Conservation (phyloP, 2,888 invertebrate species). For the Ernsta delagoae region DNA sequence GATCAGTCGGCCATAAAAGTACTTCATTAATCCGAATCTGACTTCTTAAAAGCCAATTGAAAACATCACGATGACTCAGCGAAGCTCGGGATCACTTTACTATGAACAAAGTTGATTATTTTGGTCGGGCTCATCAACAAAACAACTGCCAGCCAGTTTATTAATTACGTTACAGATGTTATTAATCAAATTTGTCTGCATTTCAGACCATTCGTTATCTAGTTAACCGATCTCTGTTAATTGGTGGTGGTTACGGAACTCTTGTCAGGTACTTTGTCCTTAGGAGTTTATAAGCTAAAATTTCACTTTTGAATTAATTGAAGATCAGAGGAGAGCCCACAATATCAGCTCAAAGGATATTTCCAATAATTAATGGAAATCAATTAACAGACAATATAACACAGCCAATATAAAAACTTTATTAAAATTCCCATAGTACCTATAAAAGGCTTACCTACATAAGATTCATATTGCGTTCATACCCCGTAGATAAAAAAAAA, state of each 20-base stretch:
- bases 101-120: conserved; percentile 43
- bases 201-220: conserved; percentile 28
- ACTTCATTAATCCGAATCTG: conserved; percentile 44
- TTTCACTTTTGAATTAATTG: not conserved
- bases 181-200: conserved; percentile 56
- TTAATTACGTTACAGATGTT: conserved; percentile 48
- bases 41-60: conserved; percentile 36
- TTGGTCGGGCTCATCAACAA: conserved; percentile 44
- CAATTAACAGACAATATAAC: no score
- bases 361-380: no score
- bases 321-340: no score
- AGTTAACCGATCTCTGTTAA: conserved; percentile 22
- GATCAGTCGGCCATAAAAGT: conserved; percentile 47
- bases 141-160: conserved; percentile 39
- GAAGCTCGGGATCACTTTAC: conserved; percentile 33
- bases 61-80: conserved; percentile 46
- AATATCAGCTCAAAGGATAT: no score
- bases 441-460: no score
- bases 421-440: no score
- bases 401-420: no score
- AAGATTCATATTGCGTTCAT: no score
- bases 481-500: no score
- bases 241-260: conserved; percentile 18
- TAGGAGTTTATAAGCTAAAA: not conserved
- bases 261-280: not conserved